phyloP scores from a whole-genome alignment of 92 coral and sea anemone species.

The Epizoanthus rinbou region DNA sequence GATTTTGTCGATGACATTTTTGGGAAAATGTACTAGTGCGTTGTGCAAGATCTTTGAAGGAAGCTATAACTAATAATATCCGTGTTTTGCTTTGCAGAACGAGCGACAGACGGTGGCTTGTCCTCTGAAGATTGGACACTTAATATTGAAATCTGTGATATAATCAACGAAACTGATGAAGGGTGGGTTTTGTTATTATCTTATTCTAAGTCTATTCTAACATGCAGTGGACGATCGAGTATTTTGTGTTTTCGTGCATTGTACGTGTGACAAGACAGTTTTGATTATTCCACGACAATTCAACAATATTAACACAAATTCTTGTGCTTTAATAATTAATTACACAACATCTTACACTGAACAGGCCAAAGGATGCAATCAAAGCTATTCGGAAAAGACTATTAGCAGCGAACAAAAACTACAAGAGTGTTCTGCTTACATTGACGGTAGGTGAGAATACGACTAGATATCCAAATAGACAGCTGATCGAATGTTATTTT shows the following conservation, averaged over 20 bases:
- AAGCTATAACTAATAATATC: conserved; percentile 4
- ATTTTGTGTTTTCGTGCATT: background rate
- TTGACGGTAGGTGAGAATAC: conserved; percentile 74
- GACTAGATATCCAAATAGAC: background rate
- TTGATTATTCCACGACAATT: background rate
- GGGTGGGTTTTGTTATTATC: conserved; percentile 69
- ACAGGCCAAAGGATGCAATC: conserved; percentile 94
- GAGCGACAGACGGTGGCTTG: conserved; percentile 93
- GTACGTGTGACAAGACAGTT: background rate
- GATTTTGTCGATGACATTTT: background rate
- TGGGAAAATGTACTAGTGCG: background rate
- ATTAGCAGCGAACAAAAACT: conserved; percentile 78
- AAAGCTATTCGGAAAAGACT: conserved; percentile 93
- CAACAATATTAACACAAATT: background rate
- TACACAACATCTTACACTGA: background rate
- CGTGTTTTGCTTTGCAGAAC: conserved; percentile 62
- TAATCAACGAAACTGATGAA: conserved; percentile 97
- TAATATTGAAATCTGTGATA: conserved; percentile 95
- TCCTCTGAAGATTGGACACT: conserved; percentile 99
- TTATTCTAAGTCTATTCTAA: no score
- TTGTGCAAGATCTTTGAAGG: conserved; percentile 1
- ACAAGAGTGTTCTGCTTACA: conserved; percentile 88
- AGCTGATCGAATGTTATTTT: conserved; percentile 2
- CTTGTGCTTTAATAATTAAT: conserved; percentile 18
- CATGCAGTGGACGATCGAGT: no score